Base-by-base conservation (phyloP, 2,888 invertebrate species). In the Phaonia tiefii region DNA sequence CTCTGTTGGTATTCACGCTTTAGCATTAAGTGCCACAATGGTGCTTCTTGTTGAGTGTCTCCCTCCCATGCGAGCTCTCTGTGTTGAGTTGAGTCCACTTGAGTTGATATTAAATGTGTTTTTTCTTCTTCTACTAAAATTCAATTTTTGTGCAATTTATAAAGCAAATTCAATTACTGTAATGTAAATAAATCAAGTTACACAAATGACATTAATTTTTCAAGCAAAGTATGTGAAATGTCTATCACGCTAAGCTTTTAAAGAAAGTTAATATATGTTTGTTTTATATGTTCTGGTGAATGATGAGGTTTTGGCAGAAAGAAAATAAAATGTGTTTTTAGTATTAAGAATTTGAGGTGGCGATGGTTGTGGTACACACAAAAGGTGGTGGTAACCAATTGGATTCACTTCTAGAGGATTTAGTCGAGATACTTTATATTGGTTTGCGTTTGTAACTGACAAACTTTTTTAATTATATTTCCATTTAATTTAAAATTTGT, bases 111-210 rank as follows among this genome's bases (percentile, higher is more conserved):
- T 4, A 49, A 20, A 20, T 20, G 31, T 51, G 37, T 51, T 10
- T 20, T 51, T 31, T 49, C 13, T 11, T 4, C 11, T 49, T 67
- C 31, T n/a, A n/a, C n/a, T n/a, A n/a, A n/a, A 49, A 39, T n/a
- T 42, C 46, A 25, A 20, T 22, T 54, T 51, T 13, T 51, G 67
- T 22, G 51, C 39, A 72, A 63, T 65, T 65, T 58, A 72, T 46
- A 63, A 67, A 67, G 17, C 8, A 37, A 80, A 77, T 49, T 71
- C 75, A 78, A 67, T 75, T 78, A 72, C 54, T 25, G 67, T 46
- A 44, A 75, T 54, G 56, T 17, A 71, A 72, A 72, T 69, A 78
- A 78, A 63, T 75, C 49, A 77, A 56, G 63, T 72, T 78, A 75
- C 25, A 8, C 31, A 3, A 63, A 60, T 67, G 66, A 46, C 39